A percentile compares a stretch with the other conserved stretches of the same genome.
These are phyloP conservation scores for Pammene fasciana DNA, from an alignment of 2,888 invertebrate species.

Conservation along the genomic window DNA sequence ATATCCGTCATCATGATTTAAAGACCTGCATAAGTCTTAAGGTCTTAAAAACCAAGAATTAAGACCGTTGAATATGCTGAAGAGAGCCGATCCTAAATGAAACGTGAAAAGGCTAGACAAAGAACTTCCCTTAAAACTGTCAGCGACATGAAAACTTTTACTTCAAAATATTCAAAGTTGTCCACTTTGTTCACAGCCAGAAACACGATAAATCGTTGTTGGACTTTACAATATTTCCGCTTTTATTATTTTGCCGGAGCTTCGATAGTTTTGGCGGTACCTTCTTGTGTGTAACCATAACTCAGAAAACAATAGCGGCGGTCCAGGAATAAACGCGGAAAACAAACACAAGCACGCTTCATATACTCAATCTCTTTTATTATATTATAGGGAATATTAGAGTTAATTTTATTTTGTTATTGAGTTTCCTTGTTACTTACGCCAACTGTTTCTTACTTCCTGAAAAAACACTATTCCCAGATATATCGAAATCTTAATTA, in stretches of 20 bases:
- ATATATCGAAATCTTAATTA: neutral
- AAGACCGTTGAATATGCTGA: neutral
- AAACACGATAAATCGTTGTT: slow-evolving; percentile 60
- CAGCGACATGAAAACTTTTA: slow-evolving; percentile 16
- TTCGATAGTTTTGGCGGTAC: slow-evolving; percentile 66
- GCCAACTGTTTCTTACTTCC: neutral
- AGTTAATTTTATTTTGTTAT: slow-evolving; percentile 16
- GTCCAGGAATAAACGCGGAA: slow-evolving; percentile 74
- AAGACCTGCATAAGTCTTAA: too few relatives aligned
- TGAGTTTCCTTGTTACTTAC: neutral
- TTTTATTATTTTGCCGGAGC: slow-evolving; percentile 57
- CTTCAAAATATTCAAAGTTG: slow-evolving; percentile 46
- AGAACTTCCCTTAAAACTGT: slow-evolving; percentile 19
- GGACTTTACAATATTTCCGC: slow-evolving; percentile 54
- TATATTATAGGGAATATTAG: slow-evolving; percentile 22
- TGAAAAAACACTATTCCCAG: neutral
- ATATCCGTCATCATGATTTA: too few relatives aligned
- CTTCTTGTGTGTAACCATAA: slow-evolving; percentile 66
- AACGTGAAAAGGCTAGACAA: slow-evolving; percentile 11
- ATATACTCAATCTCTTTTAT: slow-evolving; percentile 45
- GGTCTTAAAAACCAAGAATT: too few relatives aligned
- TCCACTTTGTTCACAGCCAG: slow-evolving; percentile 54
- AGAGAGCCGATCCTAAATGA: neutral
- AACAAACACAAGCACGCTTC: slow-evolving; percentile 63
- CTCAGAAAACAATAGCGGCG: slow-evolving; percentile 73